phyloP scores from a whole-genome alignment of 2,113 vertebrate species.

The Aegithalos caudatus region DNA sequence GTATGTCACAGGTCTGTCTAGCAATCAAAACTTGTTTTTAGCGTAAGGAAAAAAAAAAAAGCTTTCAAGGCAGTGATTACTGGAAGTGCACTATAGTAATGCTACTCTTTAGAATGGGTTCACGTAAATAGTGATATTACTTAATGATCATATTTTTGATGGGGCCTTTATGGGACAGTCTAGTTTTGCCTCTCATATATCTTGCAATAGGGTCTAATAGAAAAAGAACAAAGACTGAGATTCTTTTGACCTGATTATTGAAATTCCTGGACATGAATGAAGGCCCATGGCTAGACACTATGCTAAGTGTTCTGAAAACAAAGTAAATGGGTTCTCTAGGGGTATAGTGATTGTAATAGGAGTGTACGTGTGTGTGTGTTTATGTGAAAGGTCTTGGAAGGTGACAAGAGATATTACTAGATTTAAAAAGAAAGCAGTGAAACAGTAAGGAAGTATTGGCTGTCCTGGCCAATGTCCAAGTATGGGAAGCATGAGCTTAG shows the following conservation, averaged over 20 bases:
- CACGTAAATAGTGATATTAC: background rate
- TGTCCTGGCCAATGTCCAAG: background rate
- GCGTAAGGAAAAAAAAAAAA: background rate
- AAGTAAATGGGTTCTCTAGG: background rate
- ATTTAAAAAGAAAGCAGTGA: background rate
- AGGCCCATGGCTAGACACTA: background rate
- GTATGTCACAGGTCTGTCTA: background rate
- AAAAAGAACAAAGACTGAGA: background rate
- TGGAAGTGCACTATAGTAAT: background rate
- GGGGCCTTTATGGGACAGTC: background rate
- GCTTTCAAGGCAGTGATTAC: background rate
- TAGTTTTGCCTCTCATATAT: background rate
- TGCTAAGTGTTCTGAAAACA: background rate
- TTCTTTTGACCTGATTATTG: background rate
- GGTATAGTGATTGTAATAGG: accelerated
- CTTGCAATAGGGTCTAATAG: background rate
- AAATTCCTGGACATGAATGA: background rate
- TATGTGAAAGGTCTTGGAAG: background rate
- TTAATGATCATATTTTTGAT: background rate
- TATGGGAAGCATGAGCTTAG: background rate
- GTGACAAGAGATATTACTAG: background rate
- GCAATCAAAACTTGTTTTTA: background rate
- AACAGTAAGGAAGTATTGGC: background rate
- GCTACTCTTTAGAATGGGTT: background rate
- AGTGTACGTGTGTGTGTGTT: background rate